Evolutionary conservation across 2,113 vertebrate species (phyloP), one percentile per base, ranked within the genome.

Genomic region (Anarhynchus alexandrinus): DNA sequence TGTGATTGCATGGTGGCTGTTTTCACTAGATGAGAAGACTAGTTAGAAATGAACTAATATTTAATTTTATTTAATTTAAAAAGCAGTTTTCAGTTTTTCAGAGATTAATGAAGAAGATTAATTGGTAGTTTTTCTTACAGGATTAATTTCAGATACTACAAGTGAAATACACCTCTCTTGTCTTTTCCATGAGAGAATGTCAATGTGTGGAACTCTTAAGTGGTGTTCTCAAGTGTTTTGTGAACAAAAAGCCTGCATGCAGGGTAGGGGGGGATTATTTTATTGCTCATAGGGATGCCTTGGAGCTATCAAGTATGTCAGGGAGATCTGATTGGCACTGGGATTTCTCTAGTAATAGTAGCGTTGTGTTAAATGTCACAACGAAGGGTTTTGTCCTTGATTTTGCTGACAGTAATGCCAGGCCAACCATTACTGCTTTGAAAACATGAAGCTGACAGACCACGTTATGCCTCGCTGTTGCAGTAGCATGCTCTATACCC

Each of bases 401-500:
- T 69, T 86, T 72, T 74, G 18, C 32, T 79, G 40, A 1, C 30
- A n/a, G 10, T 43, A 16, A 27, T 16, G 25, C 83, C 38, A 66
- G 70, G 21, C n/a, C 19, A 58, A 4, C 22, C 26, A 15, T 12
- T 45, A 62, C 32, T n/a, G 5, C 30, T 82, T 67, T 73, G 58
- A 61, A 86, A 62, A 34, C 0, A 3, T 15, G 42, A 83, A 73
- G 52, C 38, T 65, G 21, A 25, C 20, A 23, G 32, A 71, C 47
- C 4, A 21, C 22, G 62, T 80, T 17, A 8, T 42, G 20, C 18
- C 27, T 66, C 1, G 0, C 19, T 42, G 18, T 58, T 85, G 30
- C 20, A 43, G 19, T 40, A 26, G 13, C 1, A 1, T 65, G 4
- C 7, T 79, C 21, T 1, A 0, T 86, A 16, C 25, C 12, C 1